Base-by-base conservation (phyloP, 1,140 invertebrate species). In the Gonatopus flavifemur region DNA sequence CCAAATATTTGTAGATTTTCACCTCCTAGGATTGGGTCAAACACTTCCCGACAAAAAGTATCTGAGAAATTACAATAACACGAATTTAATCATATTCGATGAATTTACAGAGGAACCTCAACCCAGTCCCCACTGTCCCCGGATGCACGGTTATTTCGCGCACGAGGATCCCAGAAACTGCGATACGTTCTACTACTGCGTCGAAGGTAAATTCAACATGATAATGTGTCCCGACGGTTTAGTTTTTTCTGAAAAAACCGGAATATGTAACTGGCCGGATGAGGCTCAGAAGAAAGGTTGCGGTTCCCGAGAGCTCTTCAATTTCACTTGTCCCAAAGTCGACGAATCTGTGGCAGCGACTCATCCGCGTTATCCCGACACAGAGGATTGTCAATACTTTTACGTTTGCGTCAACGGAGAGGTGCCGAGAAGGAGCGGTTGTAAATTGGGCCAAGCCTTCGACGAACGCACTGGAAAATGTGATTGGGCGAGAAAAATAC, bases 261-360 rank as follows among this genome's bases (percentile, higher is more conserved):
- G 92, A 33, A 93, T 93, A 52, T 94, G 93, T 70, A 91, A 91
- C 10, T 95, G 92, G 92, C 87, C 91, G 1, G 91, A 94, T 78
- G 89, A 93, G 67, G 91, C 90, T 2, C 89, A 92, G 66, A 90
- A 90, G 69, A 86, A 86, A 63, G 88, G 89, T 9, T 94, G 91
- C 70, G 88, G 88, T 13, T 89, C 89, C 6, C 81, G 86, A 84
- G 91, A 94, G 28, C 83, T 93, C 1, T 93, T 93, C 76, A 82
- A 88, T 59, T 95, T 95, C 72, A 82, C 85, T 7, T 95, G 93
- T 57, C 92, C 92, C 0, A 82, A 87, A 59, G 86, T 90, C 9
- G 86, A 88, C 59, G 86, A 87, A 42, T 81, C 81, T 0, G 81
- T 84, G 32, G 89, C 83, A 0, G 80, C 84, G 1, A 88, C 88